phyloP scores from a whole-genome alignment of 2,797 vertebrate species.

The Poecilia gillii region DNA sequence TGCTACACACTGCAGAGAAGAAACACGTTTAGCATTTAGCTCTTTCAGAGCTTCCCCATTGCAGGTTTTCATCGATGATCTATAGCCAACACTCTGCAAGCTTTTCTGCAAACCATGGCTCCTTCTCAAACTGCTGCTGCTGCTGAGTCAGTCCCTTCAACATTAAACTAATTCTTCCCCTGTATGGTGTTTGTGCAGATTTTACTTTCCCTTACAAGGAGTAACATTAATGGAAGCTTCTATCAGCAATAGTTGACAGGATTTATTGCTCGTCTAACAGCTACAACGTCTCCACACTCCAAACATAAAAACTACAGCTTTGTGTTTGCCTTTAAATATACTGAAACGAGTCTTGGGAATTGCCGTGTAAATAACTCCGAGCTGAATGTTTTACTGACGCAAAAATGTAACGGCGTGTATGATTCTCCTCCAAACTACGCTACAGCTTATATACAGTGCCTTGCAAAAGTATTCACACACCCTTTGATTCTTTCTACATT shows the following conservation, averaged over 20 bases:
- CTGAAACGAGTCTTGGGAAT: constrained; percentile 22
- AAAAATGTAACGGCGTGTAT: neutral
- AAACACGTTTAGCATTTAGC: constrained; percentile 13
- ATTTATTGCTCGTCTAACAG: constrained; percentile 39
- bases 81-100: constrained; percentile 52
- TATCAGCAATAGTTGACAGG: constrained; percentile 44
- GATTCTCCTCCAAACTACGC: neutral
- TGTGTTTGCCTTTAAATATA: constrained; percentile 42
- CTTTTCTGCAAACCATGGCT: constrained; percentile 60
- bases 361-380: constrained; percentile 31
- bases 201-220: constrained; percentile 34
- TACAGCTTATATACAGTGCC: neutral
- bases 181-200: constrained; percentile 40
- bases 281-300: neutral
- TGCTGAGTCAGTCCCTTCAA: constrained; percentile 64
- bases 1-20: neutral
- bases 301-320: constrained; percentile 19
- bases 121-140: constrained; percentile 26
- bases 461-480: neutral
- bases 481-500: neutral
- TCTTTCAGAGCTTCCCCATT: constrained; percentile 24
- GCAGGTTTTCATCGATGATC: constrained; percentile 39
- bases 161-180: constrained; percentile 69
- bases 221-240: constrained; percentile 22
- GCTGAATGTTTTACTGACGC: constrained; percentile 21